phyloP scores from a whole-genome alignment of 2,888 invertebrate genomes.

The Nesidiocoris tenuis region DNA sequence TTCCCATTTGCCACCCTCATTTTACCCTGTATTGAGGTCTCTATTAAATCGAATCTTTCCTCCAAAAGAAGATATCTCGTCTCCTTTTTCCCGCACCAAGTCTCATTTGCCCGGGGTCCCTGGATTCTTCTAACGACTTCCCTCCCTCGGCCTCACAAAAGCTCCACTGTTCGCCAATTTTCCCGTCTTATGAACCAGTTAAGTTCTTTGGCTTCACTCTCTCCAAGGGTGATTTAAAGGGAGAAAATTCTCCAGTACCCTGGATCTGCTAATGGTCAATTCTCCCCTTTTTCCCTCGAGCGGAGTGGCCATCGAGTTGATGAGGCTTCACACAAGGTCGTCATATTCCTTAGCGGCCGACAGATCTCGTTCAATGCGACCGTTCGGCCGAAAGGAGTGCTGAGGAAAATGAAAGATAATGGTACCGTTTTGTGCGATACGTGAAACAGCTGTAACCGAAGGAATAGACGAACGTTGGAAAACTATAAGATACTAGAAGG shows the following conservation, averaged over 20 bases:
- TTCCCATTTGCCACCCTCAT: slow-evolving; percentile 12
- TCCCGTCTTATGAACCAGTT: slow-evolving; percentile 30
- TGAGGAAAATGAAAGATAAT: too few species aligned
- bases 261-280: slow-evolving; percentile 35
- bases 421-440: too few species aligned
- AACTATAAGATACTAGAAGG: too few species aligned
- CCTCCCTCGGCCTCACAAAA: slow-evolving; percentile 3
- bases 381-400: too few species aligned
- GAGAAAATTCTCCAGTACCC: slow-evolving; percentile 8
- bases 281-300: slow-evolving; percentile 3
- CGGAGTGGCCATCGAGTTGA: slow-evolving; percentile 7
- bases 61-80: not conserved
- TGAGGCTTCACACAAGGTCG: slow-evolving; percentile 14
- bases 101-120: not conserved
- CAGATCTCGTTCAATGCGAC: too few species aligned
- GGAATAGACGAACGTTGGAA: too few species aligned
- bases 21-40: slow-evolving; percentile 31
- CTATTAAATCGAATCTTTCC: slow-evolving; percentile 40
- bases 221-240: not conserved
- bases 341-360: too few species aligned
- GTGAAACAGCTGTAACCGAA: too few species aligned
- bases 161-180: slow-evolving; percentile 9
- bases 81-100: not conserved
- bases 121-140: slow-evolving; percentile 28
- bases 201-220: not conserved